phyloP scores from a whole-genome alignment of 2,888 invertebrate species.

The Melangyna quadrimaculata region DNA sequence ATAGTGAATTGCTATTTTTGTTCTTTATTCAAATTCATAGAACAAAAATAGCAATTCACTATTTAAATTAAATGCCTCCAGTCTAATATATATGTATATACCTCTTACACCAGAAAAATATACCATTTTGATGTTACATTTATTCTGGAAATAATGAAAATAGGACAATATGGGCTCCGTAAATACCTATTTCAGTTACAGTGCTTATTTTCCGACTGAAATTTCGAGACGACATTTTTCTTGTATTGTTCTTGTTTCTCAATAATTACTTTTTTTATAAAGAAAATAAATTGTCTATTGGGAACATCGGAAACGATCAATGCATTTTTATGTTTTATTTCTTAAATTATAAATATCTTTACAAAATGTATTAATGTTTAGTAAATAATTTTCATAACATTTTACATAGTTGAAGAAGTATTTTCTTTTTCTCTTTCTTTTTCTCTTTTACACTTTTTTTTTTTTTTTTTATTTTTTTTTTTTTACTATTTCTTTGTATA shows the following conservation, averaged over 20 bases:
- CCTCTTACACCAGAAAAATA: no score
- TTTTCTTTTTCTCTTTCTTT: constrained; percentile 37
- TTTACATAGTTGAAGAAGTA: constrained; percentile 68
- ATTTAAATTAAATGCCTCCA: no score
- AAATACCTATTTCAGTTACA: no score
- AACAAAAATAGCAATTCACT: no score
- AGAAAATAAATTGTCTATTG: constrained; percentile 20
- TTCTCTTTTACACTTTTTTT: constrained; percentile 17
- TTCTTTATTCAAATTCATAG: no score
- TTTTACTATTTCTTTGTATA: constrained; percentile 47
- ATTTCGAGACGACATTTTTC: not conserved
- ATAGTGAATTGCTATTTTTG: no score
- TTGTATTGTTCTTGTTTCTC: not conserved
- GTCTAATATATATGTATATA: no score
- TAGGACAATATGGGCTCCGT: no score
- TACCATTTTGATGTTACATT: no score
- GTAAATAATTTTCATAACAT: constrained; percentile 71
- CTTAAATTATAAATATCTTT: constrained; percentile 71
- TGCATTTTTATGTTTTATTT: constrained; percentile 67
- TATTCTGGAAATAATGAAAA: no score
- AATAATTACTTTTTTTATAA: not conserved
- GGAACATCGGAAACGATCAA: constrained; percentile 61
- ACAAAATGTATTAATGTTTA: constrained; percentile 64
- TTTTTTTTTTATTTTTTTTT: constrained; percentile 36
- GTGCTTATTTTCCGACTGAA: no score